Conservation (phyloP, 2,888 invertebrate species). For the Phymatocera aterrima region DNA sequence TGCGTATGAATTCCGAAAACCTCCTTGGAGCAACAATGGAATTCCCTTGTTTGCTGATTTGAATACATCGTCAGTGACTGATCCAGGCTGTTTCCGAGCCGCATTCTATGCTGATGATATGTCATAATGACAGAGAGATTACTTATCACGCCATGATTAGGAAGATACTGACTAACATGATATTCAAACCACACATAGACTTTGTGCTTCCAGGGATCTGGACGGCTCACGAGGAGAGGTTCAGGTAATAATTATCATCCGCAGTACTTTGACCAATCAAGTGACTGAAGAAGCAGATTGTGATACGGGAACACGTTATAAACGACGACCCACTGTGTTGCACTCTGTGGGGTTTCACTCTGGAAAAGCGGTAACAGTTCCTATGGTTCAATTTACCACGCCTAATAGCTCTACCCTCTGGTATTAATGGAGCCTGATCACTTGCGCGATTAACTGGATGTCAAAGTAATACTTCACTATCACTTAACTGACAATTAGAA, state of each 20-base stretch:
- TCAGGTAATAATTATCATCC: background rate
- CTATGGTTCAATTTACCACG: background rate
- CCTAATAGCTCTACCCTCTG: background rate
- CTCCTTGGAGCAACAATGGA: background rate
- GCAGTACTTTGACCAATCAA: slow-evolving; percentile 34
- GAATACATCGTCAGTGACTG: background rate
- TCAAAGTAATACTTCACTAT: no score
- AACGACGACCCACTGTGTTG: background rate
- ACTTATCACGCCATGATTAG: background rate
- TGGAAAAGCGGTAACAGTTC: background rate
- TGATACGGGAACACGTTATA: slow-evolving; percentile 15
- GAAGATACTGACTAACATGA: background rate
- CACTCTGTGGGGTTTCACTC: background rate
- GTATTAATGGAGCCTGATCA: background rate
- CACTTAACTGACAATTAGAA: no score
- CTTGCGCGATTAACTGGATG: no score
- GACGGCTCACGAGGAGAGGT: background rate
- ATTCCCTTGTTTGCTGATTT: background rate
- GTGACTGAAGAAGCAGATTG: slow-evolving; percentile 20
- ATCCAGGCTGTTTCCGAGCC: background rate
- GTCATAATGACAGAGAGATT: background rate
- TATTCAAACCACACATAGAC: background rate
- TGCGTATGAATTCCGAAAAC: background rate
- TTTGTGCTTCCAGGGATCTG: background rate
- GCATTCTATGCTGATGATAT: background rate